These are phyloP conservation scores for Protodeltote pygarga DNA, from an alignment of 2,888 invertebrate species.

Conservation along the genomic window DNA sequence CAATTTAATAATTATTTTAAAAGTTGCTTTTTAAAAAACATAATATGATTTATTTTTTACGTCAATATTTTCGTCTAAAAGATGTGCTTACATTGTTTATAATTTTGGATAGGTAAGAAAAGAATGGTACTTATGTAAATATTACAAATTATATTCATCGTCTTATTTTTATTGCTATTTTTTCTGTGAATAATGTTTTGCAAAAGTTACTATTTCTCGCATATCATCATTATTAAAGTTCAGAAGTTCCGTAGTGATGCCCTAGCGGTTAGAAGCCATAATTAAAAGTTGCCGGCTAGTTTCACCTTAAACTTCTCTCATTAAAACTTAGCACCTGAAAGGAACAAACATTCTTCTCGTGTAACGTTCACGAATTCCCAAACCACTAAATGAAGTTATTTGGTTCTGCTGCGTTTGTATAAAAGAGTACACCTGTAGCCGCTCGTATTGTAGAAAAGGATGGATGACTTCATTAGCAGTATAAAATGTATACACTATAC, in stretches of 20 bases:
- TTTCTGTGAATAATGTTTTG: conserved; percentile 42
- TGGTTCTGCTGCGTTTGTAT: conserved; percentile 1
- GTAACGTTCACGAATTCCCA: conserved; percentile 63
- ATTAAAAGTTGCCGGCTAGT: conserved; percentile 81
- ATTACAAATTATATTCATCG: too few relatives aligned
- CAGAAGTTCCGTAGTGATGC: conserved; percentile 63
- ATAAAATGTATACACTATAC: too few relatives aligned
- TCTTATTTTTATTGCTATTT: conserved; percentile 29
- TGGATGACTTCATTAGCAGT: too few relatives aligned
- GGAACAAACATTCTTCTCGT: conserved; percentile 75
- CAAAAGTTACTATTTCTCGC: conserved; percentile 54
- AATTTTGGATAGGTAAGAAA: too few relatives aligned
- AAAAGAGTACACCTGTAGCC: neutral
- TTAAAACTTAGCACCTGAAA: conserved; percentile 81
- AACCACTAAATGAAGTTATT: conserved; percentile 47
- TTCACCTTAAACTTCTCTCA: conserved; percentile 79
- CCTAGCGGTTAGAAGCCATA: conserved; percentile 70
- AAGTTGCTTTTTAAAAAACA: too few relatives aligned
- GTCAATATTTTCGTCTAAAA: too few relatives aligned
- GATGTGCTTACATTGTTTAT: too few relatives aligned
- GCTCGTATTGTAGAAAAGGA: neutral
- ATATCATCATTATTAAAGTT: conserved; percentile 71
- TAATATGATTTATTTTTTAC: too few relatives aligned
- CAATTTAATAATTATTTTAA: too few relatives aligned
- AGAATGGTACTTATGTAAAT: too few relatives aligned